Conservation (phyloP, 2,113 vertebrate species). For the Excalfactoria chinensis region DNA sequence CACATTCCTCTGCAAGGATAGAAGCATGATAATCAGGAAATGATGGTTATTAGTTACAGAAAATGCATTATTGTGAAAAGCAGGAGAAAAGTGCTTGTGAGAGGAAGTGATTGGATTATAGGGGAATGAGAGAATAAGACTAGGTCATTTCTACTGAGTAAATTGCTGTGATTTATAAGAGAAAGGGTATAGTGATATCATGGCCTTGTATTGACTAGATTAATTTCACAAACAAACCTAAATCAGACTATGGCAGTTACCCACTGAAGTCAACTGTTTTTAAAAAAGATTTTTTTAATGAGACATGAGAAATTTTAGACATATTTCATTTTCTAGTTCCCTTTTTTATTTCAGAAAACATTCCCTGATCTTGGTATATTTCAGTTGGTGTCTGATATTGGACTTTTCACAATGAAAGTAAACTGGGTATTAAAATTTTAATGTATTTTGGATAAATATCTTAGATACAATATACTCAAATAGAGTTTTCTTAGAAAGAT, state of each 20-base stretch:
- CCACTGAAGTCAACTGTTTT: slow-evolving; percentile 79
- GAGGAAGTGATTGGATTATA: slow-evolving; percentile 98
- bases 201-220: slow-evolving; percentile 80
- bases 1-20: slow-evolving; percentile 95
- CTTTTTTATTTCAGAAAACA: slow-evolving; percentile 15
- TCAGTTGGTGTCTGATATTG: neutral
- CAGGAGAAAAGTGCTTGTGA: slow-evolving; percentile 85
- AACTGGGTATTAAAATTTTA: neutral
- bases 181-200: slow-evolving; percentile 84
- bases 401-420: neutral
- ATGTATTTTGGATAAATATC: neutral
- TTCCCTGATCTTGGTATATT: neutral
- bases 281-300: slow-evolving; percentile 16
- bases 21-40: slow-evolving; percentile 99
- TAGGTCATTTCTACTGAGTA: slow-evolving; percentile 85
- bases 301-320: neutral
- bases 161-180: slow-evolving; percentile 98
- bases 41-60: slow-evolving; percentile 99
- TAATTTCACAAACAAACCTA: slow-evolving; percentile 93
- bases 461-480: neutral
- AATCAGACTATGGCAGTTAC: slow-evolving; percentile 86
- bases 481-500: neutral
- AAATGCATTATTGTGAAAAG: slow-evolving; percentile 98
- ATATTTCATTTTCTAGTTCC: neutral
- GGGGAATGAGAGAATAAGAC: slow-evolving; percentile 82